Conservation (phyloP, 23 tunicate species). For the Styela clava region DNA sequence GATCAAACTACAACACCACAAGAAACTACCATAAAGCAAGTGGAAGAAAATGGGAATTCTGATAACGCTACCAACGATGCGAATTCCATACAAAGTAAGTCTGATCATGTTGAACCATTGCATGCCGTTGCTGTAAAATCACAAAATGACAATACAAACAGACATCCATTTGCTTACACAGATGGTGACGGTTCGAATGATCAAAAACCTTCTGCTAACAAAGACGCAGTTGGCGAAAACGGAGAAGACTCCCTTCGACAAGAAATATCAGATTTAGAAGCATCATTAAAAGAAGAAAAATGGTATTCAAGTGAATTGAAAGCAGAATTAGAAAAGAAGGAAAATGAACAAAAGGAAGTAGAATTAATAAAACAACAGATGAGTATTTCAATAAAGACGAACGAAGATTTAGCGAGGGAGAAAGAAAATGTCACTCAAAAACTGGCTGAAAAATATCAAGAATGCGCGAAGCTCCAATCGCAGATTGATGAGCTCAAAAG, state of each 20-base stretch:
- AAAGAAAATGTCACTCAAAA: constrained; percentile 60
- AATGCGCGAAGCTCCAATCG: constrained; percentile 44
- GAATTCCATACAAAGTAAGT: neutral
- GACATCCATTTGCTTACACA: neutral
- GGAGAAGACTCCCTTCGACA: constrained; percentile 7
- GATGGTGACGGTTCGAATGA: neutral
- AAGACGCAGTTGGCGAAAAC: neutral
- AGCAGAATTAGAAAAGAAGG: constrained; percentile 49
- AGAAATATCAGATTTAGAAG: constrained; percentile 56
- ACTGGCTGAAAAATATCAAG: constrained; percentile 39
- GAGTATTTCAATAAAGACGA: constrained; percentile 53
- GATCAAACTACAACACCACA: constrained; percentile 11
- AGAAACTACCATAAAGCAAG: no score
- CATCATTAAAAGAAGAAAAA: constrained; percentile 73
- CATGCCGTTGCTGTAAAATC: constrained; percentile 19
- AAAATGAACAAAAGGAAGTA: constrained; percentile 36
- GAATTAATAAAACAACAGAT: constrained; percentile 57
- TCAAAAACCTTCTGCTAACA: neutral
- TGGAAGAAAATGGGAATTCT: neutral
- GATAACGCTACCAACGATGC: constrained; percentile 2
- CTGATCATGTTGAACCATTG: constrained; percentile 9
- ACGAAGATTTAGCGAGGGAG: constrained; percentile 81
- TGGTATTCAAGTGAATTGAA: constrained; percentile 82
- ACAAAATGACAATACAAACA: neutral
- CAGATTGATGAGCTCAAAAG: constrained; percentile 36